Evolutionary conservation across 2,888 invertebrate species (phyloP), one percentile per base, ranked within the genome.

Genomic region (Coenonympha arcania): DNA sequence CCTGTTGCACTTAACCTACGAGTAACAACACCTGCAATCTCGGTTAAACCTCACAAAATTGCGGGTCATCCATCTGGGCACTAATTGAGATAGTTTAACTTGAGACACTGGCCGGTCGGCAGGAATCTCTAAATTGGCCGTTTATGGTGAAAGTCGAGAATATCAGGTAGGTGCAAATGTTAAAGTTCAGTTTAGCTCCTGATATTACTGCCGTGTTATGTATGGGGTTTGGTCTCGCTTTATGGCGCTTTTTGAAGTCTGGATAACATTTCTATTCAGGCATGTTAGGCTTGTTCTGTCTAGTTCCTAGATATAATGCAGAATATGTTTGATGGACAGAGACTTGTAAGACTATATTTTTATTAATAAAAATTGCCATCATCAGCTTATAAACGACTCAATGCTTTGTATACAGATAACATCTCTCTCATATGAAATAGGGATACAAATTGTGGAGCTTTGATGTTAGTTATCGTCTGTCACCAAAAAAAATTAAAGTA

Each of bases 81-180:
- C 84, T 85, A 85, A 85, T 84, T 85, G 85, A 84, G 85, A 83
- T 81, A 79, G 84, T 83, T 83, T 80, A 79, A 76, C 71, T 70
- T 72, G 68, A 78, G 77, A 77, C 75, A 76, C 76, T 79, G 80
- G 76, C 74, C 76, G 72, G 75, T 76, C 73, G 73, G 70, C 75
- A 75, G 80, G 73, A 74, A 73, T 77, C 76, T 73, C 77, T 75
- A 83, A 84, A 85, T 82, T 71, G 71, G 76, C 76, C 84, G 77
- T 77, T 84, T 85, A 85, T 71, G 80, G 84, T 79, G 85, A 85
- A 85, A 84, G 85, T 82, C 73, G 62, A 66, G 71, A 69, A 65
- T 73, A 75, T 76, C 73, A 66, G 60, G 60, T 71, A 72, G 76
- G 73, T 73, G 79, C 78, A 82, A 84, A 83, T 81, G 83, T 73